Base-by-base conservation (phyloP, 2,888 invertebrate species). In the Euzophera pinguis region DNA sequence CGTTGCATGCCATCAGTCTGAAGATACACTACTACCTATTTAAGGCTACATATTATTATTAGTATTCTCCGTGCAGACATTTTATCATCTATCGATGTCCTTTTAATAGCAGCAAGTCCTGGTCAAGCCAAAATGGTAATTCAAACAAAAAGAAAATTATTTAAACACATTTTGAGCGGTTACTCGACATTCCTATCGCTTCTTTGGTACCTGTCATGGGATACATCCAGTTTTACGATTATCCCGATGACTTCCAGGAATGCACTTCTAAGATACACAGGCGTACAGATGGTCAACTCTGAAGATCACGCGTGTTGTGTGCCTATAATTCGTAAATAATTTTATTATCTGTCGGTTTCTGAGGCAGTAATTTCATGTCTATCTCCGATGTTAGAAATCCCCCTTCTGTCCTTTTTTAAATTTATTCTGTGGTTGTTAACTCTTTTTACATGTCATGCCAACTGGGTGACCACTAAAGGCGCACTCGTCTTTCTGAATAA, bases 141-240 rank as follows among this genome's bases (percentile, higher is more conserved):
- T 16, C 32, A 9, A 45, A 16, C 6, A 45, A 14, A 32, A 45
- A 45, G 16, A 32, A 34, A 13, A 43, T 43, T 29, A 14, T 14
- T 29, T 10, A 12, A 4, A 9, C 16, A 39, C 39, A 16, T 45
- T 38, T 48, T 38, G 48, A 27, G 38, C 9, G 12, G 32, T 34
- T 45, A 45, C 45, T 32, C 22, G 13, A 49, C 5, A 41, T 47
- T 50, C 29, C 35, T 47, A 45, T 41, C 41, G 34, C 17, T 37
- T 39, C 32, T 39, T 29, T 37, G 60, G 62, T 60, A 63, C 55
- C 53, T 52, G 35, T 34, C 29, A 59, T 56, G 60, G 56, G 55
- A 35, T 16, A 41, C 34, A 39, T 34, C 43, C 35, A 42, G 34
- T 51, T 51, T 43, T 42, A 35, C 42, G 42, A 54, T 52, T 56